These are phyloP conservation scores for Anabas testudineus DNA, from an alignment of 2,797 vertebrate species.

Conservation along the genomic window DNA sequence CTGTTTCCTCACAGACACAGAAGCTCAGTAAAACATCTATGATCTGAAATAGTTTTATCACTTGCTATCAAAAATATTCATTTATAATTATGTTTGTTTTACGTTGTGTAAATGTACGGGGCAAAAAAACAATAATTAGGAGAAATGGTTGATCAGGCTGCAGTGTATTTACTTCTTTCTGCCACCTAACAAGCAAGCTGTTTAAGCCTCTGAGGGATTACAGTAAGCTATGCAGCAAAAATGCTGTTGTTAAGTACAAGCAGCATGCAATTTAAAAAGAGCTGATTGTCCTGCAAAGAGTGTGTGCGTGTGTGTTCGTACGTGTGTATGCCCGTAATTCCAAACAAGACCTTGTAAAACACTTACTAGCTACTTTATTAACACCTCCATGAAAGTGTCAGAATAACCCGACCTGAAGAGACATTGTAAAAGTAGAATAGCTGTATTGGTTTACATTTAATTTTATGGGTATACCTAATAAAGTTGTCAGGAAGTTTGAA, in stretches of 20 bases:
- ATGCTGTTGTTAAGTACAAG: neutral
- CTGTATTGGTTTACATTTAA: no score
- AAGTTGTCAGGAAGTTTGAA: no score
- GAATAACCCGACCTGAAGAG: no score
- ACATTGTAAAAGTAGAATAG: no score
- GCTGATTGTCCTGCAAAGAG: neutral
- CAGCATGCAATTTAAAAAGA: neutral
- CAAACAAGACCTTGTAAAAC: neutral
- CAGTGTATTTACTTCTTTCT: neutral
- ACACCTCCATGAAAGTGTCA: no score
- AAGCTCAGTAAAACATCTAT: no score
- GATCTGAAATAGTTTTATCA: neutral
- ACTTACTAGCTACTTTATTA: no score
- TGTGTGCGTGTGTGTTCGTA: neutral
- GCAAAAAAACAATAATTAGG: neutral
- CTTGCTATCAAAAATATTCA: neutral
- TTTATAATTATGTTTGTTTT: neutral
- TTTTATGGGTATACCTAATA: no score
- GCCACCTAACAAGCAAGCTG: neutral
- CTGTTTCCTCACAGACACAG: no score
- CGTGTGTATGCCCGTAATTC: neutral
- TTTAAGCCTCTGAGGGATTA: slow-evolving; percentile 15
- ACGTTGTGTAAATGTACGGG: no score
- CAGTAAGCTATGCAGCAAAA: slow-evolving; percentile 2
- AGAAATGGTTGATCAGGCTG: neutral